A percentile compares a stretch with the other conserved stretches of the same genome.
phyloP scores from a whole-genome alignment of 2,797 vertebrate genomes.

The Tiaroga cobitis region DNA sequence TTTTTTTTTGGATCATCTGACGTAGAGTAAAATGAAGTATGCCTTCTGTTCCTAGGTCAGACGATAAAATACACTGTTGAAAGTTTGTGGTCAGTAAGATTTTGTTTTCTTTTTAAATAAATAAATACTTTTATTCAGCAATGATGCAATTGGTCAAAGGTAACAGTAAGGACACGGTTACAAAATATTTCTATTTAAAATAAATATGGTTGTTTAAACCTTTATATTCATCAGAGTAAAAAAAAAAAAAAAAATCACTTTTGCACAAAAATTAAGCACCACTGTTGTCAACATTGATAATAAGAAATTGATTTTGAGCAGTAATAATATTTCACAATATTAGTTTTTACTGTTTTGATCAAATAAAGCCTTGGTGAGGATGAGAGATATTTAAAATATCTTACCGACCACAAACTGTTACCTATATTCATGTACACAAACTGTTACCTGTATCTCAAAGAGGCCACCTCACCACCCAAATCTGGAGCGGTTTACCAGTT shows the following conservation, averaged over 20 bases:
- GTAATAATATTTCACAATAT: background rate
- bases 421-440: constrained; percentile 1
- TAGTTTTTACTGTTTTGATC: background rate
- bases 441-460: constrained; percentile 13
- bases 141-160: background rate
- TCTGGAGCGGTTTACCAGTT: background rate
- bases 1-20: background rate
- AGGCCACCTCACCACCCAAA: background rate
- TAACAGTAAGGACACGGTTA: background rate
- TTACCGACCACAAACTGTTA: background rate
- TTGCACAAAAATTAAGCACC: background rate
- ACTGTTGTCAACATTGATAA: background rate
- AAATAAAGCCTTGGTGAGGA: background rate
- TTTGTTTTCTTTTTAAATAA: background rate
- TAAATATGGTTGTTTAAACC: background rate
- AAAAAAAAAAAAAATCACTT: too few relatives aligned
- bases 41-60: background rate
- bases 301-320: background rate
- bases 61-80: background rate
- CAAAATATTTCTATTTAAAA: background rate
- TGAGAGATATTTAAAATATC: background rate
- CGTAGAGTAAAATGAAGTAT: background rate
- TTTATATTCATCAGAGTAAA: background rate
- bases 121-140: background rate
- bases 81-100: background rate